Conservation (phyloP, 2,888 invertebrate genomes). For the Tetheella fluctuosa region DNA sequence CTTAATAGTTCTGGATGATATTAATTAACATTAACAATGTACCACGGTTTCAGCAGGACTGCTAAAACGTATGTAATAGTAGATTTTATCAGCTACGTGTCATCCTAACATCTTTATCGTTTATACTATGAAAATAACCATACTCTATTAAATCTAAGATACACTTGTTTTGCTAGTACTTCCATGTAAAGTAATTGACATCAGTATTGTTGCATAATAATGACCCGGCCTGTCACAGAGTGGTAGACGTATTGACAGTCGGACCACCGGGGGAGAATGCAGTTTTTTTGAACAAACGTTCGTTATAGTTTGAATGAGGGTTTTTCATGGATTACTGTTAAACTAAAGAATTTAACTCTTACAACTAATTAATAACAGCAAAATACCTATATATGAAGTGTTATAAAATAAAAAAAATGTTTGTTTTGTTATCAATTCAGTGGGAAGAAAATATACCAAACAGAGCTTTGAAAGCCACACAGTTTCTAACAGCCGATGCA, state of each 20-base stretch:
- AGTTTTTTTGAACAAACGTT: constrained; percentile 72
- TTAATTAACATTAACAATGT: no score
- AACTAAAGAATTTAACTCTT: neutral
- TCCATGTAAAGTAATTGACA: constrained; percentile 45
- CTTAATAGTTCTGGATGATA: no score
- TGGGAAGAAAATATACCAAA: neutral
- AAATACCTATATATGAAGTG: no score
- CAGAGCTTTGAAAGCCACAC: neutral
- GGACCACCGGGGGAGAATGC: constrained; percentile 71
- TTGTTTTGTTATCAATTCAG: neutral
- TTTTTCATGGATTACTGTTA: constrained; percentile 40
- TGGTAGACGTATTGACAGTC: constrained; percentile 48
- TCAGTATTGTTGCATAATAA: constrained; percentile 54
- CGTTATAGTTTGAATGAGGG: constrained; percentile 60
- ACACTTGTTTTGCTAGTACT: constrained; percentile 6
- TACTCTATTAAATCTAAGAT: neutral
- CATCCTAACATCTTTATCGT: neutral
- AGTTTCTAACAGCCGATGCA: neutral
- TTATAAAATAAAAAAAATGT: no score
- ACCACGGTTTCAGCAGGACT: no score
- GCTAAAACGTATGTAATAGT: no score
- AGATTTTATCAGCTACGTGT: neutral
- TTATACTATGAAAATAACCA: neutral
- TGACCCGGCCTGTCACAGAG: constrained; percentile 42
- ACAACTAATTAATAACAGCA: no score